These are phyloP conservation scores for Athalia rosae DNA, from an alignment of 2,888 invertebrate genomes.

Conservation along the genomic window DNA sequence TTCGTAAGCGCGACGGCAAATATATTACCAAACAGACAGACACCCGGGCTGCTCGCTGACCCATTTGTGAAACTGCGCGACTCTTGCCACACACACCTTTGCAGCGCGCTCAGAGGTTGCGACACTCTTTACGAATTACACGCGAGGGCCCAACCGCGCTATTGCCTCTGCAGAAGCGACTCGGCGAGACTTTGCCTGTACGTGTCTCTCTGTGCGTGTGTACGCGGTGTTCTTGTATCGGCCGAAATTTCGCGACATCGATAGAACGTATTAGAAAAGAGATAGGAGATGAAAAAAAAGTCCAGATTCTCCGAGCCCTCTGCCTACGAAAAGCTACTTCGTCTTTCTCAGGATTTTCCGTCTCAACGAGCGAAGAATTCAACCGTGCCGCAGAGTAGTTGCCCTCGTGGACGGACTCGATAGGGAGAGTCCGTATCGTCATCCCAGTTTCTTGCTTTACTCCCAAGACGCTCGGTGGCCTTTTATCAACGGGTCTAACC, in stretches of 20 bases:
- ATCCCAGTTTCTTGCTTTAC: background rate
- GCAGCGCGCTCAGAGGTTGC: slow-evolving; percentile 49
- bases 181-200: too few relatives aligned
- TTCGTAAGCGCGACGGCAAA: slow-evolving; percentile 60
- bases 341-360: too few relatives aligned
- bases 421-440: background rate
- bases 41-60: slow-evolving; percentile 60
- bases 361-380: background rate
- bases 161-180: background rate
- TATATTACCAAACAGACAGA: slow-evolving; percentile 60
- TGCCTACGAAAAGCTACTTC: too few relatives aligned
- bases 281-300: too few relatives aligned
- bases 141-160: slow-evolving; percentile 12
- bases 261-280: too few relatives aligned
- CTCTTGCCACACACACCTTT: slow-evolving; percentile 61
- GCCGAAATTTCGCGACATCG: too few relatives aligned
- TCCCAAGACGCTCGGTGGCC: background rate
- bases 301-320: too few relatives aligned
- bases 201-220: background rate
- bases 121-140: slow-evolving; percentile 56
- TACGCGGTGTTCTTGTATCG: too few relatives aligned
- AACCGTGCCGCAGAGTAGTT: background rate
- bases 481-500: too few relatives aligned
- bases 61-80: slow-evolving; percentile 70
- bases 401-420: background rate